Conservation (phyloP, 2,888 invertebrate genomes). For the Drosophila antonietae region DNA sequence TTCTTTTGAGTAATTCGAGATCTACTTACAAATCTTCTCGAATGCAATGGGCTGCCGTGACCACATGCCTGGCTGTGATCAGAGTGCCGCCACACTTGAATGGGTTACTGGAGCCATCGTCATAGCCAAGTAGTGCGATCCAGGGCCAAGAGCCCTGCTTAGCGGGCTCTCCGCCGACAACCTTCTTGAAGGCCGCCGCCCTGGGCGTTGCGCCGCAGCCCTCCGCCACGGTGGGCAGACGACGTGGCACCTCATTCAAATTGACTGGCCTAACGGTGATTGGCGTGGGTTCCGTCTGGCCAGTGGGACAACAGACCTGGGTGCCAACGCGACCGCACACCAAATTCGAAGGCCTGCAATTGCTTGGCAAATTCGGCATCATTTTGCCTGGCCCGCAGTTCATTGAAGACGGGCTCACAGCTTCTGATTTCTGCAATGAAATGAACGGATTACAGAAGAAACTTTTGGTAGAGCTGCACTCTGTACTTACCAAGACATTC, state of each 20-base stretch:
- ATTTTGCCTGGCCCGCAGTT: conserved; percentile 60
- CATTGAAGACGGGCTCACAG: conserved; percentile 66
- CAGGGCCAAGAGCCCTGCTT: conserved; percentile 91
- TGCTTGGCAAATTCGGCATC: conserved; percentile 71
- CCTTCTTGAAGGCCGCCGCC: conserved; percentile 86
- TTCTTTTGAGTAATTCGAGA: neutral
- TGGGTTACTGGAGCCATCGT: conserved; percentile 77
- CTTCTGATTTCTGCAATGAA: conserved; percentile 62
- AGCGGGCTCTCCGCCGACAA: conserved; percentile 90
- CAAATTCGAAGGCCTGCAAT: conserved; percentile 77
- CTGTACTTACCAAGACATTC: conserved; percentile 71
- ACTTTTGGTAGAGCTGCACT: neutral
- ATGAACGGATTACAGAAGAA: neutral
- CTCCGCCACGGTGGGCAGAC: conserved; percentile 83
- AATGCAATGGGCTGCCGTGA: conserved; percentile 87
- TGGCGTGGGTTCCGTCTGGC: conserved; percentile 16
- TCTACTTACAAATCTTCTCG: conserved; percentile 75
- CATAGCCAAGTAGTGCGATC: conserved; percentile 91
- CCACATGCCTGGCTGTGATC: conserved; percentile 86
- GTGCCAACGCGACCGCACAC: conserved; percentile 69
- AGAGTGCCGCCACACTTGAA: conserved; percentile 86
- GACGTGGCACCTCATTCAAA: conserved; percentile 65
- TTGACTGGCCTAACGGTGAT: conserved; percentile 34
- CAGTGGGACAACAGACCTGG: conserved; percentile 80
- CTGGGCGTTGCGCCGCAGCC: conserved; percentile 88